Evolutionary conservation across 2,888 invertebrate species (phyloP), one percentile per base, ranked within the genome.

Genomic region (Teleogryllus oceanicus): DNA sequence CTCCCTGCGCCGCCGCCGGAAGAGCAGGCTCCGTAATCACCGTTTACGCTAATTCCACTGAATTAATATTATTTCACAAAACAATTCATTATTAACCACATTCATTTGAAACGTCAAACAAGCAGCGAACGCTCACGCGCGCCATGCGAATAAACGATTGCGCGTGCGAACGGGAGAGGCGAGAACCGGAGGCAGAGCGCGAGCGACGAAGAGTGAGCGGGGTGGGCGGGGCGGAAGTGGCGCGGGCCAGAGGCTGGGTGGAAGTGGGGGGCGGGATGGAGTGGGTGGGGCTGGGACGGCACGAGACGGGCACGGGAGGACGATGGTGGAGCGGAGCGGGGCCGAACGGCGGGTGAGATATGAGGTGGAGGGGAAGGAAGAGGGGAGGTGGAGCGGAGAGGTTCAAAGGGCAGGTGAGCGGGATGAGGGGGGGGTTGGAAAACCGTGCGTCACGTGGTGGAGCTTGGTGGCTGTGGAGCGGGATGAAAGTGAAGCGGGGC

Each of bases 51-150:
- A 62, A 62, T 62, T 62, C n/a, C 62, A 62, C 16, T 8, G 62
- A 62, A n/a, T 62, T 62, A 62, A 62, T 62, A 62, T 62, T 62
- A 62, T 62, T 62, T n/a, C 16, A 62, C n/a, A 62, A 62, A 62
- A n/a, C 62, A 18, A n/a, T 62, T 13, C 62, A 62, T 62, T 62
- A 62, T 62, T 62, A 62, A 62, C 13, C n/a, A 11, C n/a, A 62
- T 62, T 62, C n/a, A 62, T 62, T 62, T n/a, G 62, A 13, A n/a
- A 4, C 62, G n/a, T 62, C 62, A 62, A 62, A 62, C 62, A n/a
- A 62, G 62, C 62, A 8, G 62, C 62, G 16, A n/a, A n/a, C 62
- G 62, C 16, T 13, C 62, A 62, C n/a, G 62, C 37, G 62, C 62
- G 62, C 62, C 62, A n/a, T 8, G 62, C 62, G 62, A 13, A 62